Conservation (phyloP, 2,888 invertebrate species). For the Clivina fossor region DNA sequence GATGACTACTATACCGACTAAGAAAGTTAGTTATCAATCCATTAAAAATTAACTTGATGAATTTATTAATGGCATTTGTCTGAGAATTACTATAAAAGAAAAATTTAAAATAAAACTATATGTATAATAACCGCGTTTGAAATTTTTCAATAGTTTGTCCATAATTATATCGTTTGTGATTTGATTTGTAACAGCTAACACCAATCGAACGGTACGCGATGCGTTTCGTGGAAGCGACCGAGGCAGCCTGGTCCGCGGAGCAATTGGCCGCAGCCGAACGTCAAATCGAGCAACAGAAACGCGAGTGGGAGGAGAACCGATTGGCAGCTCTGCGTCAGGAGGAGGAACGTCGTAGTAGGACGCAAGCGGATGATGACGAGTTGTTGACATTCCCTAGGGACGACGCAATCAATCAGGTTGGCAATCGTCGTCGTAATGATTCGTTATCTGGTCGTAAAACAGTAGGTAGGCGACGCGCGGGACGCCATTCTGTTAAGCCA, state of each 20-base stretch:
- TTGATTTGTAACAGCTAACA: slow-evolving; percentile 85
- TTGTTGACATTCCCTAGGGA: slow-evolving; percentile 74
- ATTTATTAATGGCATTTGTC: no score
- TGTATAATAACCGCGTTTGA: slow-evolving; percentile 18
- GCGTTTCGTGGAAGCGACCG: slow-evolving; percentile 85
- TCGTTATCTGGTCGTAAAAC: slow-evolving; percentile 42
- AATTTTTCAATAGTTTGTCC: slow-evolving; percentile 32
- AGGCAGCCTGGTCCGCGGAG: slow-evolving; percentile 78
- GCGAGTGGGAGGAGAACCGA: slow-evolving; percentile 86
- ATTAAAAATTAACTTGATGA: no score
- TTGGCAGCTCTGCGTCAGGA: slow-evolving; percentile 70
- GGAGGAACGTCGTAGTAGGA: slow-evolving; percentile 62
- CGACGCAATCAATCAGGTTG: slow-evolving; percentile 84
- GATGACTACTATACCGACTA: no score
- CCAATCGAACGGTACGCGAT: slow-evolving; percentile 96
- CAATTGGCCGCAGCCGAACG: slow-evolving; percentile 86
- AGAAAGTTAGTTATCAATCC: no score
- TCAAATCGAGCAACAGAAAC: slow-evolving; percentile 81
- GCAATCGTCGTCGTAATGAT: slow-evolving; percentile 52
- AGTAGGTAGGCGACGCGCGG: slow-evolving; percentile 38
- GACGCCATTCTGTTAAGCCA: slow-evolving; percentile 29
- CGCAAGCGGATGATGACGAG: slow-evolving; percentile 63
- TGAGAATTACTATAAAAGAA: no score
- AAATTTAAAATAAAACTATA: no score
- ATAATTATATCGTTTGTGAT: no score